Evolutionary conservation across 2,888 invertebrate species (phyloP).

Genomic region (Bedellia somnulentella): DNA sequence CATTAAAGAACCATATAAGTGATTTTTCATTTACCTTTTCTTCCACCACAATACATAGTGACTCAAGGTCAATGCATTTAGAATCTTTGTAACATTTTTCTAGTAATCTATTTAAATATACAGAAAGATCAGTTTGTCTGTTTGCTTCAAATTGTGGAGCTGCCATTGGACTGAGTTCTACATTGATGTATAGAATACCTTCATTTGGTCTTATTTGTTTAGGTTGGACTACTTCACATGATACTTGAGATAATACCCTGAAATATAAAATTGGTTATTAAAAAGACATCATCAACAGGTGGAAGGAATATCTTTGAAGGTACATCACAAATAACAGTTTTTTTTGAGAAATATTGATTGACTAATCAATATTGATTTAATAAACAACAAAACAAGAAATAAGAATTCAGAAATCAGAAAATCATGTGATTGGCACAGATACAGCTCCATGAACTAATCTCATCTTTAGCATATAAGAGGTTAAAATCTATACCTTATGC

Average conservation of each 20-base stretch:
- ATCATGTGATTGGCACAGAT: no score
- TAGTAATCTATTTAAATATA: constrained; percentile 77
- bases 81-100: constrained; percentile 92
- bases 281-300: not conserved
- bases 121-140: constrained; percentile 69
- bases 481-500: no score
- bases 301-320: no score
- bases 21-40: constrained; percentile 71
- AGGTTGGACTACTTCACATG: constrained; percentile 84
- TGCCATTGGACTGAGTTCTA: constrained; percentile 86
- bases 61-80: constrained; percentile 88
- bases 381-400: no score
- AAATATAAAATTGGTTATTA: constrained; percentile 12
- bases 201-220: constrained; percentile 86
- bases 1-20: constrained; percentile 2
- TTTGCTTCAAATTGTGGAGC: constrained; percentile 82
- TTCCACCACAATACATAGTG: constrained; percentile 90
- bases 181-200: constrained; percentile 82
- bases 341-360: no score
- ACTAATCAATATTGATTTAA: no score
- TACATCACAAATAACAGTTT: no score
- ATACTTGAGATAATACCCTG: constrained; percentile 85
- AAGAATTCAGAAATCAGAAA: no score
- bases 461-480: no score
- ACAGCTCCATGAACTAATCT: no score